Evolutionary conservation across 2,888 invertebrate species (phyloP).

Genomic region (Atrina japonica): DNA sequence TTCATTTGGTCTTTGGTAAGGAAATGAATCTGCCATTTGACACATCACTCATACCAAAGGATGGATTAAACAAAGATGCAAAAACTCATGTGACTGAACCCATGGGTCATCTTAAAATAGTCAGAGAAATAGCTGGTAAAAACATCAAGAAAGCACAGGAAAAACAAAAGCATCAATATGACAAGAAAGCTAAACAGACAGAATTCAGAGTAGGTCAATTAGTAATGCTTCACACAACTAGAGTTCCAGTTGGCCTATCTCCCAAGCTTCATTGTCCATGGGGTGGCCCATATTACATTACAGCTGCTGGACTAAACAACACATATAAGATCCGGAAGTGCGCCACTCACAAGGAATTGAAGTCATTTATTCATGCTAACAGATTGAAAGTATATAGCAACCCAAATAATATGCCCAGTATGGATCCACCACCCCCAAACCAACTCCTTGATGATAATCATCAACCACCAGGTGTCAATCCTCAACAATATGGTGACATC

Average conservation of each 20-base stretch:
- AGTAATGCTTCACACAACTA: slow-evolving; percentile 25
- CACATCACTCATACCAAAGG: too few relatives aligned
- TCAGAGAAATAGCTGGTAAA: slow-evolving; percentile 19
- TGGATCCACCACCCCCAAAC: slow-evolving; percentile 8
- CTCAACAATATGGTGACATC: too few relatives aligned
- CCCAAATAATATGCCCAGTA: slow-evolving; percentile 21
- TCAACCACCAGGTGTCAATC: slow-evolving; percentile 1
- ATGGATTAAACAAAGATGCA: slow-evolving; percentile 34
- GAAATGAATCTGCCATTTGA: slow-evolving; percentile 34
- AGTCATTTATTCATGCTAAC: slow-evolving; percentile 34
- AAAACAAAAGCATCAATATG: too few relatives aligned
- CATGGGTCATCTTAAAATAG: slow-evolving; percentile 29
- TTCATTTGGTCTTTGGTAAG: slow-evolving; percentile 25
- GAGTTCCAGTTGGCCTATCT: slow-evolving; percentile 25
- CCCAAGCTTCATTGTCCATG: slow-evolving; percentile 32
- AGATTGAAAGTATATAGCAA: slow-evolving; percentile 34
- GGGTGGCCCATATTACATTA: slow-evolving; percentile 42
- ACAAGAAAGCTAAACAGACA: slow-evolving; percentile 32
- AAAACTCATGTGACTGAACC: slow-evolving; percentile 29
- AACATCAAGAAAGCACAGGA: slow-evolving; percentile 17
- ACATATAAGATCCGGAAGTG: slow-evolving; percentile 40
- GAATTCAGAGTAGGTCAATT: slow-evolving; percentile 25
- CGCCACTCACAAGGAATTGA: slow-evolving; percentile 24
- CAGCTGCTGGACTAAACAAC: slow-evolving; percentile 31
- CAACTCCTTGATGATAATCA: slow-evolving; percentile 17